A percentile compares a stretch with the other conserved stretches of the same genome.
phyloP scores from a whole-genome alignment of 2,797 vertebrate genomes.

The Sebastes jordani region DNA sequence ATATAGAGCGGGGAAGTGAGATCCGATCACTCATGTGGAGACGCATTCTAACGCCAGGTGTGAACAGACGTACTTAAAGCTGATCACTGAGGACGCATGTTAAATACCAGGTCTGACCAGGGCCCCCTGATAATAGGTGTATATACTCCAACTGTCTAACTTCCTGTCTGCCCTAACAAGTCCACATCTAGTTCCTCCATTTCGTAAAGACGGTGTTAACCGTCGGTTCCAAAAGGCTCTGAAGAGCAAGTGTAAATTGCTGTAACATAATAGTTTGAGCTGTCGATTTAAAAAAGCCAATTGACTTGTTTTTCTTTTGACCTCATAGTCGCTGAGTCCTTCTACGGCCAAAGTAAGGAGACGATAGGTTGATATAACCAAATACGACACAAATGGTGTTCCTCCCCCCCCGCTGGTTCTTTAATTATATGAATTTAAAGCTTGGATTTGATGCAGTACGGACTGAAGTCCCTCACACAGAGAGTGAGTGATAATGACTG shows the following conservation, averaged over 20 bases:
- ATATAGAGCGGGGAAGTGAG: too few relatives aligned
- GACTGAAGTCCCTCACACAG: conserved; percentile 10
- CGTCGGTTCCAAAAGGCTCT: conserved; percentile 42
- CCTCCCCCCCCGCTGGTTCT: neutral
- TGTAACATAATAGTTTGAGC: conserved; percentile 67
- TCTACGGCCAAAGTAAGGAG: conserved; percentile 45
- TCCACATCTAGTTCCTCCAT: conserved; percentile 25
- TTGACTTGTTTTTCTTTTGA: conserved; percentile 12
- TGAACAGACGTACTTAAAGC: too few relatives aligned
- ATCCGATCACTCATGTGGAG: too few relatives aligned
- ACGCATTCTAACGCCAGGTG: too few relatives aligned
- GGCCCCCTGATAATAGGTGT: conserved; percentile 18
- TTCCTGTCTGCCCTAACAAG: conserved; percentile 27
- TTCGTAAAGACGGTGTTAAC: conserved; percentile 48
- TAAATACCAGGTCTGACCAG: too few relatives aligned
- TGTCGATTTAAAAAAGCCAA: conserved; percentile 34
- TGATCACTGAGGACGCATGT: too few relatives aligned
- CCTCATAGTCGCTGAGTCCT: conserved; percentile 28
- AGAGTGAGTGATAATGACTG: neutral
- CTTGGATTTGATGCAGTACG: conserved; percentile 5
- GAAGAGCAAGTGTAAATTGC: conserved; percentile 59
- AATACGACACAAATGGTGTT: conserved; percentile 25
- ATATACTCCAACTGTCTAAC: conserved; percentile 34
- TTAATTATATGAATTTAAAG: conserved; percentile 4
- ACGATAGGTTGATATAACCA: conserved; percentile 37